A percentile compares a stretch with the other conserved stretches of the same genome.
These are phyloP conservation scores for Sebastes iracundus DNA, from an alignment of 2,797 vertebrate species.

Conservation along the genomic window DNA sequence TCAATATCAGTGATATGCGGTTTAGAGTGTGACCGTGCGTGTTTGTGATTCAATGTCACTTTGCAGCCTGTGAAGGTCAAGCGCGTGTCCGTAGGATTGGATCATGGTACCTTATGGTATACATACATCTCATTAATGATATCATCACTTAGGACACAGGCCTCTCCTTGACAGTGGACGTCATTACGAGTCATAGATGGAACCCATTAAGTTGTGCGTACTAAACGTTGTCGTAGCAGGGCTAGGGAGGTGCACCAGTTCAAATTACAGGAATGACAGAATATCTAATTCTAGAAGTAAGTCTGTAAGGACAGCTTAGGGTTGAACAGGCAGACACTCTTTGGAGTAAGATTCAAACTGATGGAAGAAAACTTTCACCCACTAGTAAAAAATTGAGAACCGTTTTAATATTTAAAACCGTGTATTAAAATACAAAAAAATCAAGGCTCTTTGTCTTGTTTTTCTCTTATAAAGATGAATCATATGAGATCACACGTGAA, in stretches of 20 bases:
- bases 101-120: conserved; percentile 5
- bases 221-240: background rate
- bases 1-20: conserved; percentile 11
- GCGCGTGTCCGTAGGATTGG: conserved; percentile 19
- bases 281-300: background rate
- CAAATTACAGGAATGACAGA: conserved; percentile 18
- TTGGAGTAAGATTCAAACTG: conserved; percentile 10
- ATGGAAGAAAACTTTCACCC: background rate
- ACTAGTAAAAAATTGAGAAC: background rate
- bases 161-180: conserved; percentile 4
- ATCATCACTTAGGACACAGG: conserved; percentile 19
- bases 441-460: background rate
- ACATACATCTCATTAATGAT: conserved; percentile 36
- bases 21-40: background rate
- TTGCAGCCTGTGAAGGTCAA: conserved; percentile 36
- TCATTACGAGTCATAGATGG: conserved; percentile 12
- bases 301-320: background rate
- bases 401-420: background rate
- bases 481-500: background rate
- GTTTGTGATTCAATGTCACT: background rate
- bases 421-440: background rate
- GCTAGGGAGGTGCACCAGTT: background rate
- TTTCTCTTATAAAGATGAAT: background rate
- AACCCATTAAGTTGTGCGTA: background rate
- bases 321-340: conserved; percentile 17